phyloP scores from a whole-genome alignment of 2,888 invertebrate species.

The Rhagium mordax region DNA sequence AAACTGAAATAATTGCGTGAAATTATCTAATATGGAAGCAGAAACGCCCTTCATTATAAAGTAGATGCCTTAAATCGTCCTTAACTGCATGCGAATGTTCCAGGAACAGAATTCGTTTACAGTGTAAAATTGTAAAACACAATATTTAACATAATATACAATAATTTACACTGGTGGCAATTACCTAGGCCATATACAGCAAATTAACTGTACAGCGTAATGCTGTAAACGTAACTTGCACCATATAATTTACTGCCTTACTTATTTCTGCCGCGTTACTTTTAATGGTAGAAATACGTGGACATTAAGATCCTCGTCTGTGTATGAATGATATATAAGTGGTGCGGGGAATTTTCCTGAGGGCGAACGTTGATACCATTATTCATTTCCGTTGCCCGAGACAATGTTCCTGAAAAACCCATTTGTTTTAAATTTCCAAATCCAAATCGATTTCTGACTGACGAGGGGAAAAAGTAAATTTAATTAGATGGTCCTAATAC shows the following conservation, averaged over 20 bases:
- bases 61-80: neutral
- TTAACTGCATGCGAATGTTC: neutral
- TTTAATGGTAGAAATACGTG: neutral
- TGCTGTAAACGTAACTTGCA: neutral
- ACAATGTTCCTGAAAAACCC: neutral
- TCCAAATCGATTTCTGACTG: too few relatives aligned
- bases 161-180: neutral
- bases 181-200: neutral
- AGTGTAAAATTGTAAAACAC: neutral
- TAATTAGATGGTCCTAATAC: too few relatives aligned
- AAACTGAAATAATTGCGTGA: neutral
- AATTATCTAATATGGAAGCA: too few relatives aligned
- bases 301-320: neutral
- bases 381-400: too few relatives aligned
- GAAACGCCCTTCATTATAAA: neutral
- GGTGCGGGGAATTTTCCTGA: neutral
- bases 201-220: neutral
- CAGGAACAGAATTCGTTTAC: neutral
- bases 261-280: constrained; percentile 8
- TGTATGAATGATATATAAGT: neutral
- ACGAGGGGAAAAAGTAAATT: too few relatives aligned
- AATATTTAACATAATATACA: neutral
- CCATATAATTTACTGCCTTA: neutral
- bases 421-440: too few relatives aligned
- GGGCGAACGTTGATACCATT: neutral